A percentile compares a stretch with the other conserved stretches of the same genome.
Conservation (phyloP, 2,797 vertebrate species). For the Eleutherodactylus coqui region DNA sequence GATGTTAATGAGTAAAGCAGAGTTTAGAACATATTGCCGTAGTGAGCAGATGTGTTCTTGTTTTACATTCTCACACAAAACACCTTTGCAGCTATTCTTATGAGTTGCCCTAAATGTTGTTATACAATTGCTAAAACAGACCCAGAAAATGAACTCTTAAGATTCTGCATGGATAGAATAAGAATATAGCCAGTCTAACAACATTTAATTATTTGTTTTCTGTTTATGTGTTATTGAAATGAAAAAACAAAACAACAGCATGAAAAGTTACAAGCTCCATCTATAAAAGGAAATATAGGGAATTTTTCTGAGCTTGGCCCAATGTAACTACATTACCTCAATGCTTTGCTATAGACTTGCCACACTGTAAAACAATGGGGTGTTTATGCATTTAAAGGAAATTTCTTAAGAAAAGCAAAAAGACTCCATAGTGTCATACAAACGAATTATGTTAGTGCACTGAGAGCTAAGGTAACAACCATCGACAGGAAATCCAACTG, state of each 20-base stretch:
- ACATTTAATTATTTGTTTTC: neutral
- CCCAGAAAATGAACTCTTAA: neutral
- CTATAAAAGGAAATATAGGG: no score
- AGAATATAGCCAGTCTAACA: neutral
- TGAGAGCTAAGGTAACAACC: neutral
- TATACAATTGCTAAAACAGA: neutral
- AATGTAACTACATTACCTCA: no score
- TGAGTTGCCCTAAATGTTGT: neutral
- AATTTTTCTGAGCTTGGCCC: no score
- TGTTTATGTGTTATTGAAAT: no score
- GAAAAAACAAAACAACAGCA: no score
- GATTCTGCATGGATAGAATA: neutral
- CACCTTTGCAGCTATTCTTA: slow-evolving; percentile 8
- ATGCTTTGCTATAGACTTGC: no score
- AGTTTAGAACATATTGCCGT: slow-evolving; percentile 25
- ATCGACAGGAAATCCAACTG: neutral
- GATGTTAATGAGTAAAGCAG: slow-evolving; percentile 27
- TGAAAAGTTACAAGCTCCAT: no score
- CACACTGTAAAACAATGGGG: no score
- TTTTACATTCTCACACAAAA: neutral
- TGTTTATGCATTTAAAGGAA: no score
- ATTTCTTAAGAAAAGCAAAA: no score
- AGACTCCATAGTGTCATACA: no score
- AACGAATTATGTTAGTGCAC: neutral
- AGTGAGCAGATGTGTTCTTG: slow-evolving; percentile 21